phyloP scores from a whole-genome alignment of 1,140 invertebrate species.

The Mesaphorura yosii region DNA sequence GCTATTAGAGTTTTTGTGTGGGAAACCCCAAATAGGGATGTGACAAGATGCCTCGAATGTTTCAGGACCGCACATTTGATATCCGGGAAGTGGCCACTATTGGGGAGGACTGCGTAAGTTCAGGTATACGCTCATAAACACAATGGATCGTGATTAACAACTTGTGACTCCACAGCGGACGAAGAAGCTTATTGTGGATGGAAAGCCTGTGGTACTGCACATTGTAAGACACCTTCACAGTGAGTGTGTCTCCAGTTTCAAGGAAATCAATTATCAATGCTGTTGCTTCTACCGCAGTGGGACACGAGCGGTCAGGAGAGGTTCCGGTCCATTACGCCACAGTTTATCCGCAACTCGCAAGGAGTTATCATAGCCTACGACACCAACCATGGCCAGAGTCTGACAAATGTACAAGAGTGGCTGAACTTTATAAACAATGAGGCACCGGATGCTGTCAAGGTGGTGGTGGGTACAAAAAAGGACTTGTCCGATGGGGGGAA shows the following conservation, averaged over 20 bases:
- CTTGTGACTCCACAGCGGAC: neutral
- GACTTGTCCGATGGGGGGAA: neutral
- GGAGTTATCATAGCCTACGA: slow-evolving; percentile 1
- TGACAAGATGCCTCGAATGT: no score
- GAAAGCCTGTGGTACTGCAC: neutral
- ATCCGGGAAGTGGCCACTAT: no score
- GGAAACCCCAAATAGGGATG: no score
- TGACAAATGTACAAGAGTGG: neutral
- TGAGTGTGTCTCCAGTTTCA: neutral
- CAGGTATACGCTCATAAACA: no score
- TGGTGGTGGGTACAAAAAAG: neutral
- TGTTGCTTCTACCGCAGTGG: neutral
- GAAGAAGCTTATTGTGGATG: neutral
- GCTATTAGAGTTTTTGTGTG: no score
- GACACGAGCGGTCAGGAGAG: neutral
- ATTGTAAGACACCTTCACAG: slow-evolving; percentile 1
- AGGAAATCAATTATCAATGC: neutral
- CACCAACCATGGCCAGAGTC: neutral
- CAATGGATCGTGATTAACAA: neutral
- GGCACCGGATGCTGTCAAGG: neutral
- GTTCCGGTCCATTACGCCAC: neutral
- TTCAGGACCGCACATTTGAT: no score
- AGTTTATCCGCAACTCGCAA: neutral
- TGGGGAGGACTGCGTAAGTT: no score
- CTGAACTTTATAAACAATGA: neutral